A percentile compares a stretch with the other conserved stretches of the same genome.
These are phyloP conservation scores for Cataglyphis altisquamis DNA, from an alignment of 2,888 invertebrate genomes.

Conservation along the genomic window DNA sequence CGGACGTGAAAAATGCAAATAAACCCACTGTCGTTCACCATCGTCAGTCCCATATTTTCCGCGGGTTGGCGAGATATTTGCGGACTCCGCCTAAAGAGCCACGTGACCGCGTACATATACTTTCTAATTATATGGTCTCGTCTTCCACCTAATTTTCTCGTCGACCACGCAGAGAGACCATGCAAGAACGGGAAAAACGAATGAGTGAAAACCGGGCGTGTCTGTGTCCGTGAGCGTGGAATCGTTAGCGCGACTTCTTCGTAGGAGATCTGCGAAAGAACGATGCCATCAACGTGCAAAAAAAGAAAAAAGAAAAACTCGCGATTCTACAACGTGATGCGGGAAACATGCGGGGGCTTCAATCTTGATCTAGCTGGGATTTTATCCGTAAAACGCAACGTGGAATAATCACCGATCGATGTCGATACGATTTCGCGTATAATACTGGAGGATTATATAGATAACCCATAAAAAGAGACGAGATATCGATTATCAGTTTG, in stretches of 20 bases:
- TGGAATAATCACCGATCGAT: conserved; percentile 24
- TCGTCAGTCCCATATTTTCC: conserved; percentile 45
- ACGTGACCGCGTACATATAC: conserved; percentile 67
- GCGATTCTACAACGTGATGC: conserved; percentile 29
- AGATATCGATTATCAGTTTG: conserved; percentile 30
- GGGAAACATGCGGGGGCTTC: conserved; percentile 25
- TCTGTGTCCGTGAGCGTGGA: conserved; percentile 16
- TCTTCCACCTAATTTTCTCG: conserved; percentile 69
- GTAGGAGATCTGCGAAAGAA: conserved; percentile 26
- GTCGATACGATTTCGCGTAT: conserved; percentile 6
- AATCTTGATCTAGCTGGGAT: conserved; percentile 29
- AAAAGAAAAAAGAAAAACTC: conserved; percentile 51
- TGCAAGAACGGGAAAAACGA: conserved; percentile 40
- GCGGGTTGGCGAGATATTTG: conserved; percentile 61
- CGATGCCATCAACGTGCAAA: conserved; percentile 23
- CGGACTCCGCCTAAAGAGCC: conserved; percentile 70
- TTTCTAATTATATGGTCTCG: conserved; percentile 74
- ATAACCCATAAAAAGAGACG: neutral
- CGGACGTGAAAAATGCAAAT: conserved; percentile 60
- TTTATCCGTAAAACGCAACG: conserved; percentile 7
- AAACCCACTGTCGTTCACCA: conserved; percentile 54
- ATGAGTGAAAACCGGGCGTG: conserved; percentile 52
- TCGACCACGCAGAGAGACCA: conserved; percentile 65
- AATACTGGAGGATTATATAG: conserved; percentile 28
- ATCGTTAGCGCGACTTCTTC: conserved; percentile 44